A percentile compares a stretch with the other conserved stretches of the same genome.
Evolutionary conservation across 2,888 invertebrate genomes (phyloP).

Genomic region (Lagria hirta): DNA sequence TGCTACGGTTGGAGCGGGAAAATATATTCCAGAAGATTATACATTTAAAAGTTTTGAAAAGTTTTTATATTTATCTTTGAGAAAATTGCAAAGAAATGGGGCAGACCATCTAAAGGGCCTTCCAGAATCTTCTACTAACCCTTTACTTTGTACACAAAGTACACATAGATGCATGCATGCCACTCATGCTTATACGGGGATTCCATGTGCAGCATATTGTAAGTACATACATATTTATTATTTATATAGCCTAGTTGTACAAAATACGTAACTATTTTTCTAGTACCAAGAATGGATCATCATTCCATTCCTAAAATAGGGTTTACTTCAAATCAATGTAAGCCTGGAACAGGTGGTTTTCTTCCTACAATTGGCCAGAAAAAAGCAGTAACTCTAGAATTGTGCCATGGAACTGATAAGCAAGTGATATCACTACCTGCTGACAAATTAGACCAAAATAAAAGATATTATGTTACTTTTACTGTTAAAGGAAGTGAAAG

Average conservation of each 20-base stretch:
- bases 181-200: constrained; percentile 86
- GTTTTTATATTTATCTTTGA: constrained; percentile 83
- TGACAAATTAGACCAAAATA: constrained; percentile 83
- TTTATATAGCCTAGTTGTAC: too few relatives aligned
- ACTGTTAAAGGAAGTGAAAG: constrained; percentile 79
- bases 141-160: constrained; percentile 79
- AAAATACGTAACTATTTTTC: too few relatives aligned
- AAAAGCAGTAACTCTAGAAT: constrained; percentile 71
- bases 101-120: constrained; percentile 61
- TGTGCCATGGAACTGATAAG: constrained; percentile 81
- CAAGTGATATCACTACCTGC: constrained; percentile 86
- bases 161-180: constrained; percentile 90
- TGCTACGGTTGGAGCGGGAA: constrained; percentile 64
- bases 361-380: constrained; percentile 66
- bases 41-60: constrained; percentile 81
- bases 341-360: constrained; percentile 56
- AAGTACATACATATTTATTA: too few relatives aligned
- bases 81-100: constrained; percentile 73
- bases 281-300: constrained; percentile 78
- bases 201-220: constrained; percentile 87
- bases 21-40: constrained; percentile 67
- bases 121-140: constrained; percentile 58
- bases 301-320: constrained; percentile 77
- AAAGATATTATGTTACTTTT: constrained; percentile 90
- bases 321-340: constrained; percentile 48